These are phyloP conservation scores for Sinhomidia bicolor DNA, from an alignment of 2,888 invertebrate genomes.

Conservation along the genomic window DNA sequence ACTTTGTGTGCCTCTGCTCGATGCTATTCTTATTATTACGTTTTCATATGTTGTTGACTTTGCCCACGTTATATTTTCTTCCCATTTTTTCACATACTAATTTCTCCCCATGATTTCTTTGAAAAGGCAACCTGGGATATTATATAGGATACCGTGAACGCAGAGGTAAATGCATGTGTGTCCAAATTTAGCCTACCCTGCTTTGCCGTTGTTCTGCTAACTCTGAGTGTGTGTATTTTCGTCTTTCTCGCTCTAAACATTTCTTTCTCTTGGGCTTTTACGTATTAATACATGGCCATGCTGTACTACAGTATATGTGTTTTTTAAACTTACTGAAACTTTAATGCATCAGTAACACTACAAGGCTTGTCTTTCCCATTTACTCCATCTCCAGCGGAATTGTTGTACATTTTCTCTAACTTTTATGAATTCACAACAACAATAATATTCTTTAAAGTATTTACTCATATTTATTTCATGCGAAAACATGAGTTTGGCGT, in stretches of 20 bases:
- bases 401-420: background rate
- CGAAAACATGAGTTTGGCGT: background rate
- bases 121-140: constrained; percentile 13
- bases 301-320: background rate
- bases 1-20: background rate
- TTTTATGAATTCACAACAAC: background rate
- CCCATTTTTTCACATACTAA: constrained; percentile 29
- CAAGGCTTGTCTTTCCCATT: constrained; percentile 5
- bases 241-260: background rate
- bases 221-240: background rate
- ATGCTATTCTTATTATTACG: background rate
- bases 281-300: constrained; percentile 44
- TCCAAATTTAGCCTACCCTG: background rate
- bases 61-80: constrained; percentile 21
- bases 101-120: constrained; percentile 47
- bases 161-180: no score
- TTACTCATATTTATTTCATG: constrained; percentile 41
- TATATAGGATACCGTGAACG: no score
- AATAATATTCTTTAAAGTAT: background rate
- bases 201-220: background rate
- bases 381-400: background rate
- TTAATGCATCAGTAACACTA: constrained; percentile 48
- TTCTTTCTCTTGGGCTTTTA: constrained; percentile 33
- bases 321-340: constrained; percentile 50
- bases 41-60: background rate